Evolutionary conservation across 2,888 invertebrate species (phyloP), one percentile per base, ranked within the genome.

Genomic region (Ornithoptera alexandrae): DNA sequence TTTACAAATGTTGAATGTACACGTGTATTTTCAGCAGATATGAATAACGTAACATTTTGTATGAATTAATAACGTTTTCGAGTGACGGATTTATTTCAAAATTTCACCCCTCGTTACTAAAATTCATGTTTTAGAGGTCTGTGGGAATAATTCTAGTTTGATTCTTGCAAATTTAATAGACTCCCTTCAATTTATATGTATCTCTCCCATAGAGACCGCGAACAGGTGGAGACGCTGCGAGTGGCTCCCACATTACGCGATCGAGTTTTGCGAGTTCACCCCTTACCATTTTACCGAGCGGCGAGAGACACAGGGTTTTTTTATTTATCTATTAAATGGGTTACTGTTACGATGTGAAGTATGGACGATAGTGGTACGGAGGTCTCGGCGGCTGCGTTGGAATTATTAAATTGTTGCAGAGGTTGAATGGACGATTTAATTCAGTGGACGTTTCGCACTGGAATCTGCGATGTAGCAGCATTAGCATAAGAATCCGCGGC

Each of bases 401-500:
- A 88, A 87, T 90, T 85, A 87, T 88, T 86, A 85, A 88, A 84
- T 80, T 79, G 77, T 76, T 77, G 83, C 84, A 84, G 83, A 79
- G 81, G 78, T 78, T 82, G 87, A 80, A 84, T 81, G 80, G 77
- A 69, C 75, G 78, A 79, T 78, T 83, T 80, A 81, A 80, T 82
- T 79, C 77, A 72, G 62, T 76, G 77, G 76, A 79, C 76, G 77
- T 78, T 79, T 80, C 74, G 81, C 81, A 79, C 74, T 82, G 81
- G 79, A 80, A 89, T 87, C 88, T 75, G 88, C 87, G 84, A 87
- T 81, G 83, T 85, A 86, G 84, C 77, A 80, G 73, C 72, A 90
- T 91, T 90, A 83, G 76, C 91, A 91, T 91, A 88, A 87, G 85
- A 90, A 88, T 88, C 73, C 75, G 72, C 73, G 71, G 77, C 75